Conservation (phyloP, 2,888 invertebrate species). For the Argyresthia albistria region DNA sequence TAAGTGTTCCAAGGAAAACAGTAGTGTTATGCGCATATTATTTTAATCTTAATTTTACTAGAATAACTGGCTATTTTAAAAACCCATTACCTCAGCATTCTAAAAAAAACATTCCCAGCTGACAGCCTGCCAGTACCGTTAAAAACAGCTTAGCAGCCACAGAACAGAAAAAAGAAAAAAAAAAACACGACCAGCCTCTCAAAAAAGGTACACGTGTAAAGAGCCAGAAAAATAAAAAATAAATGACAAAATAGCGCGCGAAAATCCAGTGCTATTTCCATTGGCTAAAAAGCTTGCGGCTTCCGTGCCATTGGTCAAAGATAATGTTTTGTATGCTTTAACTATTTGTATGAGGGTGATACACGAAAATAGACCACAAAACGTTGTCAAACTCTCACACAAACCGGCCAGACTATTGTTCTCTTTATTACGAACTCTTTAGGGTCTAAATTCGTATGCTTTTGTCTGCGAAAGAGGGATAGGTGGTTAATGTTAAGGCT, state of each 20-base stretch:
- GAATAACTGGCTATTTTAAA: too few species aligned
- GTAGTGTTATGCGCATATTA: too few species aligned
- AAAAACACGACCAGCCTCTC: neutral
- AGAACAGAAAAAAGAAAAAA: neutral
- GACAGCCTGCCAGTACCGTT: neutral
- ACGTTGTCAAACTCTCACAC: conserved; percentile 46
- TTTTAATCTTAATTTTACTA: too few species aligned
- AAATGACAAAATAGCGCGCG: neutral
- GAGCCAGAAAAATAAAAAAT: neutral
- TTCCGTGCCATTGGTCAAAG: conserved; percentile 66
- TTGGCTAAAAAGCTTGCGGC: conserved; percentile 53
- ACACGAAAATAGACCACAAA: conserved; percentile 59
- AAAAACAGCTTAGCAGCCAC: neutral
- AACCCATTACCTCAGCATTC: too few species aligned
- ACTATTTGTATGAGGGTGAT: conserved; percentile 61
- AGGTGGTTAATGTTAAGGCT: neutral
- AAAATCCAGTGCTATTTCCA: conserved; percentile 21
- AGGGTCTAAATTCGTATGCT: conserved; percentile 15
- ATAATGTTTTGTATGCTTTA: conserved; percentile 49
- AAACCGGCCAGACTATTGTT: conserved; percentile 16
- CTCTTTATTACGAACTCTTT: conserved; percentile 15
- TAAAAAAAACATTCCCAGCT: neutral
- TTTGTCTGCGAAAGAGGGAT: neutral
- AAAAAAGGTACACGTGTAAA: neutral
- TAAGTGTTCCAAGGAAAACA: too few species aligned